Evolutionary conservation across 2,888 invertebrate genomes (phyloP), one percentile per base, ranked within the genome.

Genomic region (Lutraria lutraria): DNA sequence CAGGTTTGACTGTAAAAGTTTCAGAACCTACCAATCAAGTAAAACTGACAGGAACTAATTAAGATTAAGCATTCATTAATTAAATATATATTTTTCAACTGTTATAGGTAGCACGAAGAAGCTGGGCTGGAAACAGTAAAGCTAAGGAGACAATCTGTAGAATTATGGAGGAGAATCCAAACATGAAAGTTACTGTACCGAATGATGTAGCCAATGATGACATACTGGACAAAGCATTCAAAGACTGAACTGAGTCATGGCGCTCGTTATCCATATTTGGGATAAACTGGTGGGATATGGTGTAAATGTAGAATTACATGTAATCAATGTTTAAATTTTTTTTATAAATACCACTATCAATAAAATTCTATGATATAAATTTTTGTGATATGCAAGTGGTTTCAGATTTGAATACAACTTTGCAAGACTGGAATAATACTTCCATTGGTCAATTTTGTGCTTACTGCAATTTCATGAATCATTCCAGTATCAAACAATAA

Each of bases 121-220:
- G 97, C 63, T 97, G 97, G 97, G 96, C 97, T 15, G 97, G 97
- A 4, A 97, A 97, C 94, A 92, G 92, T 16, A 97, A 97, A 88
- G 97, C 97, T 1, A 94, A 96, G 88, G 97, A 97, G 89, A 97
- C 97, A 0, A 97, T 97, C 56, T 93, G 95, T 81, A 95, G 96
- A 84, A 97, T 97, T 34, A 97, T 97, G 97, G 93, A 96, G 43
- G 93, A 95, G 21, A 96, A 97, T 90, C 94, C 95, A 1, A 95
- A 95, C n/a, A 96, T 97, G 79, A 95, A 96, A 92, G 97, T 97
- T 10, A 97, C 97, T 0, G 29, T 97, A 63, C 97, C 97, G 0
- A 91, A 97, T 91, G 92, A 93, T 4, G 96, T 97, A 0, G 94
- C 96, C 29, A 95, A 97, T 86, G 93, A 94, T 8, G 86, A 85